Evolutionary conservation across 2,113 vertebrate species (phyloP), one percentile per base, ranked within the genome.

Genomic region (Triplophysa dalaica): DNA sequence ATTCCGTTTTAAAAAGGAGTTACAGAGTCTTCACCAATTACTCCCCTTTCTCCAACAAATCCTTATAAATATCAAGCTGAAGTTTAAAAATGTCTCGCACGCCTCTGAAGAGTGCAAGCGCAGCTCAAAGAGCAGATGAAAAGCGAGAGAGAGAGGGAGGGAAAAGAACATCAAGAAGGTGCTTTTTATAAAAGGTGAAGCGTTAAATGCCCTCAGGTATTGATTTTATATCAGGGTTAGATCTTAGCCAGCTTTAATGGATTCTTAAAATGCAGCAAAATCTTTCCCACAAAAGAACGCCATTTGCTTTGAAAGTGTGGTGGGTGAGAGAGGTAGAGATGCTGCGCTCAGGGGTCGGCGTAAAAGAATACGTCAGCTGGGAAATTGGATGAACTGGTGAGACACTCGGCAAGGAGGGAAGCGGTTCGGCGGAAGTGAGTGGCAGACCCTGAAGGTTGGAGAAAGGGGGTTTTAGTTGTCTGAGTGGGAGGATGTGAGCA

Each of bases 291-390:
- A 72, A 68, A 77, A 72, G 80, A 72, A 79, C 38, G 67, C 43
- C 29, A 54, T 73, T 74, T 70, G 50, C 41, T 82, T 81, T 78
- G 70, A 70, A 74, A 69, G 24, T 8, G 17, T 82, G 83, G 70
- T 48, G 17, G 64, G 21, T 41, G 70, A 73, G 52, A 65, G 43
- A 73, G 10, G 52, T 73, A 77, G 58, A 77, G 52, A 77, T n/a
- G 45, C 26, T 56, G 69, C 9, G 72, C 67, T 70, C 56, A 52
- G 63, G 61, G 62, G 26, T 74, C 87, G 80, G 84, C 82, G 88
- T 89, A 88, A 90, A 90, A 82, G 87, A 90, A 81, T 78, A 85
- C 88, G 87, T 88, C 88, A 90, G 79, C 88, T 90, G 88, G 89
- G 84, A 91, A 89, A 89, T 84, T 83, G 80, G 82, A 60, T 86